Conservation (phyloP, 1,140 invertebrate genomes). For the Ceratoteleas bidentatus region DNA sequence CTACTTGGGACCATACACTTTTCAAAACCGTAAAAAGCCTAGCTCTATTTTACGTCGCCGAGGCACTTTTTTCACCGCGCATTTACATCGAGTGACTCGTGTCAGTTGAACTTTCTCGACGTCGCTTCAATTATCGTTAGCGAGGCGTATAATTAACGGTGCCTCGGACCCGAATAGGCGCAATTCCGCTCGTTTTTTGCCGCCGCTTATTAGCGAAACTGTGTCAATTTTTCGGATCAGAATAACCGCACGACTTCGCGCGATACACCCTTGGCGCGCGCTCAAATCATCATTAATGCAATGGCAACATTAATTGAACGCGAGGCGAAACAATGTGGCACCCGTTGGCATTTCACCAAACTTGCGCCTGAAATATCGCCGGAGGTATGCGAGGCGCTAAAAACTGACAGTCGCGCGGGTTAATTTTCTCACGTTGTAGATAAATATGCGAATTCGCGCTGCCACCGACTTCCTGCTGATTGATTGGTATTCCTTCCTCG, state of each 20-base stretch:
- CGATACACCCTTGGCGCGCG: conserved; percentile 38
- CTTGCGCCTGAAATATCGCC: conserved; percentile 54
- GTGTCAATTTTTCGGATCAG: conserved; percentile 24
- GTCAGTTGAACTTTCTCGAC: conserved; percentile 40
- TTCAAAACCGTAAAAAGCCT: conserved; percentile 32
- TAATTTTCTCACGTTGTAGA: conserved; percentile 61
- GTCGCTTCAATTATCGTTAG: conserved; percentile 21
- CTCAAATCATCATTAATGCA: conserved; percentile 56
- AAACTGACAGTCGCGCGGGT: conserved; percentile 22
- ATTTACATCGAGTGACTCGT: conserved; percentile 43
- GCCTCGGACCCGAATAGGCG: conserved; percentile 6
- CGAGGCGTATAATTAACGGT: conserved; percentile 36
- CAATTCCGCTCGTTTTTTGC: conserved; percentile 12
- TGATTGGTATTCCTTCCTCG: conserved; percentile 31
- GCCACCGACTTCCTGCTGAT: conserved; percentile 22
- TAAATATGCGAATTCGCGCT: conserved; percentile 42
- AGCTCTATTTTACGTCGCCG: conserved; percentile 26
- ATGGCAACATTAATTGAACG: conserved; percentile 59
- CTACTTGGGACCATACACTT: no score
- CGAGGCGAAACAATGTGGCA: conserved; percentile 55
- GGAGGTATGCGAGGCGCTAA: conserved; percentile 55
- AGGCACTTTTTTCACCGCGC: conserved; percentile 23
- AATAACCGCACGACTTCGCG: conserved; percentile 30
- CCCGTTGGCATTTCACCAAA: conserved; percentile 54
- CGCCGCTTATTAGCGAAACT: neutral